Percentiles rank a stretch among this genome's conserved stretches.
These are phyloP conservation scores for Hyposmocoma kahamanoa DNA, from an alignment of 1,140 invertebrate species.

Conservation along the genomic window DNA sequence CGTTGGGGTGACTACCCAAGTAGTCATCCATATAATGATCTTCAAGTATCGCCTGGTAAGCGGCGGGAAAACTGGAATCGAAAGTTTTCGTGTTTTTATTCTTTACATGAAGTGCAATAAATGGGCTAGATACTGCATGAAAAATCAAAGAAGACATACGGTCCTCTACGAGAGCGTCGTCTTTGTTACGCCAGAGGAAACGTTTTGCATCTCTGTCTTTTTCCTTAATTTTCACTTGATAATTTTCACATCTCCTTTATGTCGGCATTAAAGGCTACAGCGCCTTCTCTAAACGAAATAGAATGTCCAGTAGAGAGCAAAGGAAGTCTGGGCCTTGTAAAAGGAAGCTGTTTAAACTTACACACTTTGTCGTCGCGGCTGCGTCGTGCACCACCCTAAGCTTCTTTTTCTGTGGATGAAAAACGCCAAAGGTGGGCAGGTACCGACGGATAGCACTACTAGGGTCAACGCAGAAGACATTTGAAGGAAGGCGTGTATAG, in stretches of 20 bases:
- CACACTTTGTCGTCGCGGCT: constrained; percentile 14
- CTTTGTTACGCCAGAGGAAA: constrained; percentile 4
- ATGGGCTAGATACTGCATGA: constrained; percentile 17
- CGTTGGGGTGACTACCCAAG: constrained; percentile 17
- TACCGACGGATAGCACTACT: constrained; percentile 11
- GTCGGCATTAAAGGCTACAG: constrained; percentile 19
- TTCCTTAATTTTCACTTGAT: constrained; percentile 21
- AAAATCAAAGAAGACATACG: constrained; percentile 18
- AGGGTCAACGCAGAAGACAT: not conserved
- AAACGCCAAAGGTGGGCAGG: constrained; percentile 30
- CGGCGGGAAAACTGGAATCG: constrained; percentile 10
- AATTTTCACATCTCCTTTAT: too few species aligned
- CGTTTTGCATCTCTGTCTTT: constrained; percentile 14
- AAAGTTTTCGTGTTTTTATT: constrained; percentile 22
- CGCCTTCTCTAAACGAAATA: too few species aligned
- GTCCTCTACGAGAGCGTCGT: too few species aligned
- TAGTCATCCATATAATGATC: constrained; percentile 41
- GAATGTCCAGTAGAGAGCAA: constrained; percentile 16
- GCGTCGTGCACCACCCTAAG: constrained; percentile 32
- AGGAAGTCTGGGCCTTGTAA: constrained; percentile 25
- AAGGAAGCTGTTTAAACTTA: constrained; percentile 21
- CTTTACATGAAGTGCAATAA: constrained; percentile 17
- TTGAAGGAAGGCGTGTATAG: not conserved
- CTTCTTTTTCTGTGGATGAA: constrained; percentile 26
- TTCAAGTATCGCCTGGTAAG: constrained; percentile 17